Base-by-base conservation (phyloP, 2,113 vertebrate species). In the Thermophis baileyi region DNA sequence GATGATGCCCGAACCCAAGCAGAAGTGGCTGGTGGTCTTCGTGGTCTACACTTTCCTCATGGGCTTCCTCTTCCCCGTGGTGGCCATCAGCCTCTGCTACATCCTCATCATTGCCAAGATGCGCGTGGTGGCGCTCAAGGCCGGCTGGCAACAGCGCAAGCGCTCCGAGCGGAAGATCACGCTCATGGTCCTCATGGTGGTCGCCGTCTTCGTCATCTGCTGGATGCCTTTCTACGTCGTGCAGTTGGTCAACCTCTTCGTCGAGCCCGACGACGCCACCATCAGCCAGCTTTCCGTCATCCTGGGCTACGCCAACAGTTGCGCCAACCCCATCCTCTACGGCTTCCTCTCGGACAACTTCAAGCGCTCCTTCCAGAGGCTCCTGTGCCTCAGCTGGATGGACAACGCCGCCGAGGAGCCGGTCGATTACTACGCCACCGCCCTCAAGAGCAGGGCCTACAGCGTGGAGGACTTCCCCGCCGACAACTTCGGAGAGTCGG, bases 171-270 rank as follows among this genome's bases (percentile, higher is more conserved):
- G 98, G 89, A 99, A 99, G 96, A 98, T 99, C 95, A 99, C 98
- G 1, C 97, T 99, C 60, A 98, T 99, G 98, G 98, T 99, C 90
- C 98, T 99, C 98, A 98, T 99, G 98, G 98, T 99, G 94, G 98
- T 99, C 87, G 98, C 98, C 93, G 98, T 99, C 93, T 99, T 99
- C 91, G 98, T 99, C 93, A 98, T 99, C 95, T 99, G 98, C 95
- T 99, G 98, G 98, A 99, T 99, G 98, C 98, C 98, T 2, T 99
- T 99, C 96, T 98, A 99, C 91, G 97, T 98, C 4, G 98, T 99
- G 93, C 98, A 99, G 97, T 96, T 99, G 92, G 98, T 99, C 53
- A 98, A 98, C 92, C 98, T 99, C 92, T 99, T 99, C 63, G 98
- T 98, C 6, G 98, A 98, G 95, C 98, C 97, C 95, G 98, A 98